Evolutionary conservation across 2,888 invertebrate species (phyloP).

Genomic region (Cephus pygmeus): DNA sequence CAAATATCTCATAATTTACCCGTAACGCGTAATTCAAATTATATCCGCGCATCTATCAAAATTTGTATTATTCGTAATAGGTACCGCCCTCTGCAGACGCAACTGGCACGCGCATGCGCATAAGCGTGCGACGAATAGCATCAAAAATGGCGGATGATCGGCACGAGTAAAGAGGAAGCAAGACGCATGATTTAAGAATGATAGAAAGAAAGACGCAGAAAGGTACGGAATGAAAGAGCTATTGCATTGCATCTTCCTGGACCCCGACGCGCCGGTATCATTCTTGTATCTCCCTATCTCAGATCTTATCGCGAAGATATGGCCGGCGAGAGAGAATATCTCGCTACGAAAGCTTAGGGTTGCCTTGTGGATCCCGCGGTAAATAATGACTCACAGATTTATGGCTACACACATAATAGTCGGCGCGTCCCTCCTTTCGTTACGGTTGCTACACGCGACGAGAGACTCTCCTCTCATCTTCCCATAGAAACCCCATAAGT

Average conservation of each 20-base stretch:
- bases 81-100: too few species aligned
- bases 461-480: too few species aligned
- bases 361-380: slow-evolving; percentile 7
- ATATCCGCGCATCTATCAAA: too few species aligned
- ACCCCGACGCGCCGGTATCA: slow-evolving; percentile 29
- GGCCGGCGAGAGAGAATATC: neutral
- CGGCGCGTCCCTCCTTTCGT: too few species aligned
- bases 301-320: slow-evolving; percentile 32
- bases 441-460: too few species aligned
- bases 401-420: slow-evolving; percentile 18
- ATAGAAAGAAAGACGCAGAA: slow-evolving; percentile 15
- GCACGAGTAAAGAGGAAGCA: too few species aligned
- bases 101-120: too few species aligned
- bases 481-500: too few species aligned
- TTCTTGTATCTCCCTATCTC: slow-evolving; percentile 36
- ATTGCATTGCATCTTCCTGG: slow-evolving; percentile 27
- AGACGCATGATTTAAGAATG: neutral
- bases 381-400: slow-evolving; percentile 33
- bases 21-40: too few species aligned
- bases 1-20: too few species aligned
- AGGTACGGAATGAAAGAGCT: slow-evolving; percentile 11
- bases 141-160: neutral
- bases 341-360: too few species aligned
- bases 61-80: too few species aligned
- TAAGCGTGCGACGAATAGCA: slow-evolving; percentile 19